A percentile compares a stretch with the other conserved stretches of the same genome.
Conservation (phyloP, 2,113 vertebrate species). For the Peromyscus leucopus region DNA sequence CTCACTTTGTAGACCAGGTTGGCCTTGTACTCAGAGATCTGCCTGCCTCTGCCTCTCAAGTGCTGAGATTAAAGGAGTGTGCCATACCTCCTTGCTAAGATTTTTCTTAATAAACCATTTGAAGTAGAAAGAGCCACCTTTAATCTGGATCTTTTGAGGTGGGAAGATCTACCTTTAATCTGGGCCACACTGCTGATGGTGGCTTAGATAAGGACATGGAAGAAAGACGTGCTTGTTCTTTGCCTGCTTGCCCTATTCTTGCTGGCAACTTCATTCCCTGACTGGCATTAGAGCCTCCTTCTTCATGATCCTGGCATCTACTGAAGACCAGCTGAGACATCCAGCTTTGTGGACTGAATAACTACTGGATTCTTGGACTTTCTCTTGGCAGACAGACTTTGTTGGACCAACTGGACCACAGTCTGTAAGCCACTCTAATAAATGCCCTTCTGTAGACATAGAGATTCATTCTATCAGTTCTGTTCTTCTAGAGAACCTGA, state of each 20-base stretch:
- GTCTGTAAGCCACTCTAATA: background rate
- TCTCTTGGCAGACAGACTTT: background rate
- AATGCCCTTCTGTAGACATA: background rate
- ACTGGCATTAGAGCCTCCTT: background rate
- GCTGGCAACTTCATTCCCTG: background rate
- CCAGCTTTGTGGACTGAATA: background rate
- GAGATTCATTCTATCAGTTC: background rate
- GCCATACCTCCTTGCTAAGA: too few relatives aligned
- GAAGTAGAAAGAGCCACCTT: background rate
- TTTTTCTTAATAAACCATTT: background rate
- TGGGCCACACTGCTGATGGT: background rate
- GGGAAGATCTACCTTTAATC: too few relatives aligned
- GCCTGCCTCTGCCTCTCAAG: background rate
- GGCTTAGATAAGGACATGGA: background rate
- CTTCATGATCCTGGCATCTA: background rate
- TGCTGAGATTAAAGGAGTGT: background rate
- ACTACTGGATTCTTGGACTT: background rate
- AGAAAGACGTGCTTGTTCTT: background rate
- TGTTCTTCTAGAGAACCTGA: background rate
- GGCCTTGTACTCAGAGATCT: background rate
- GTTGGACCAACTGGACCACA: background rate
- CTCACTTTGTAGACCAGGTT: background rate
- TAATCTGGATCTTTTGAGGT: background rate
- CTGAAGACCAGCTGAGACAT: background rate
- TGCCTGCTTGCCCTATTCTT: background rate